Evolutionary conservation across 1,140 invertebrate genomes (phyloP).

Genomic region (Diabrotica undecimpunctata): DNA sequence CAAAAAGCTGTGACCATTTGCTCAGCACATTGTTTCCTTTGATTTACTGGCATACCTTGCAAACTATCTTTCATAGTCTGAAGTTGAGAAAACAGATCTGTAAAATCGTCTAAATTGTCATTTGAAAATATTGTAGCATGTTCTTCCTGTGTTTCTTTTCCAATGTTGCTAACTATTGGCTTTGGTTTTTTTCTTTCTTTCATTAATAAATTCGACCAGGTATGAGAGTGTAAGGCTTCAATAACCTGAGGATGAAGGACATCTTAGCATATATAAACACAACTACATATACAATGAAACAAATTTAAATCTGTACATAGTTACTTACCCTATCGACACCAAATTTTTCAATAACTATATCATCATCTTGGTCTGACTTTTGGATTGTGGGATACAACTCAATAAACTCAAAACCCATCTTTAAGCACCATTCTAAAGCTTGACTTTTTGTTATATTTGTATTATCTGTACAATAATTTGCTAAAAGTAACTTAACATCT

Average conservation of each 20-base stretch:
- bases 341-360: conserved; percentile 62
- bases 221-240: conserved; percentile 71
- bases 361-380: conserved; percentile 53
- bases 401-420: conserved; percentile 64
- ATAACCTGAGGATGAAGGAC: conserved; percentile 29
- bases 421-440: conserved; percentile 46
- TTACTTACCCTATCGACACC: conserved; percentile 64
- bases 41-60: conserved; percentile 56
- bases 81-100: conserved; percentile 61
- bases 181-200: conserved; percentile 53
- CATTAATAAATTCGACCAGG: conserved; percentile 70
- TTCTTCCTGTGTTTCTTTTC: conserved; percentile 6
- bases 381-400: conserved; percentile 59
- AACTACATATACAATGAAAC: too few species aligned
- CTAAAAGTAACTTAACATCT: conserved; percentile 45
- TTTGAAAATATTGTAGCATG: conserved; percentile 6
- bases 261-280: too few species aligned
- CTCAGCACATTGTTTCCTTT: conserved; percentile 70
- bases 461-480: conserved; percentile 42
- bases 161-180: background rate
- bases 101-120: conserved; percentile 53
- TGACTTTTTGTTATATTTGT: conserved; percentile 40
- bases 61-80: conserved; percentile 67
- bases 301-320: too few species aligned
- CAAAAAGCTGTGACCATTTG: conserved; percentile 75